These are phyloP conservation scores for Sarcophaga rosellei DNA, from an alignment of 2,888 invertebrate species.

Conservation along the genomic window DNA sequence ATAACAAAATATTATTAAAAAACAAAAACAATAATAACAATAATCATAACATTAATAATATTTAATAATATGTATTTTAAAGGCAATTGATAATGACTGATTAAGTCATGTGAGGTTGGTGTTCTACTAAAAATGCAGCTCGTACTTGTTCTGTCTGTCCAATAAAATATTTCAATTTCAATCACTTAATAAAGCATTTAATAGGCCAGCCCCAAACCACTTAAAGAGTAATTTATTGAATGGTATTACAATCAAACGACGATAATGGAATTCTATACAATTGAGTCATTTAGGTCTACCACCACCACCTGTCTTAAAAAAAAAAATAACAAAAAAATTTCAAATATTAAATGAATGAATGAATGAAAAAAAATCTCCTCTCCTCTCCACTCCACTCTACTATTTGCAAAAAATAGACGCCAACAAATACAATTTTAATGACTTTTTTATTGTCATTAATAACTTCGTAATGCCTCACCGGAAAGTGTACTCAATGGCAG, in stretches of 20 bases:
- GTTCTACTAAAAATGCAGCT: neutral
- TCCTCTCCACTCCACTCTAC: no score
- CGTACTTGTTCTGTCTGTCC: neutral
- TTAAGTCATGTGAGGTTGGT: conserved; percentile 2
- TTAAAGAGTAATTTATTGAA: neutral
- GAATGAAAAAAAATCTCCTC: neutral
- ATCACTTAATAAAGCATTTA: conserved; percentile 13
- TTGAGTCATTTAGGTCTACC: conserved; percentile 24
- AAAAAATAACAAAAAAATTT: neutral
- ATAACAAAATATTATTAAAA: no score
- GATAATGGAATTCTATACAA: conserved; percentile 22
- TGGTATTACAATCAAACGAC: neutral
- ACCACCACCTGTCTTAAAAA: neutral
- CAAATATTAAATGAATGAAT: neutral
- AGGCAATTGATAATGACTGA: no score
- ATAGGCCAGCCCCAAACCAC: neutral
- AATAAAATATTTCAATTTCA: conserved; percentile 26
- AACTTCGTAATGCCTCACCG: neutral
- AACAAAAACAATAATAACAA: no score
- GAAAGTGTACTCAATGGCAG: neutral
- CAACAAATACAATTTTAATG: neutral
- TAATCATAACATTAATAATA: no score
- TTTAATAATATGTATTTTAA: no score
- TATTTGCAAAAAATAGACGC: no score
- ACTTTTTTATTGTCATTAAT: neutral